A percentile compares a stretch with the other conserved stretches of the same genome.
These are phyloP conservation scores for Willisornis vidua DNA, from an alignment of 2,113 vertebrate species.

Conservation along the genomic window DNA sequence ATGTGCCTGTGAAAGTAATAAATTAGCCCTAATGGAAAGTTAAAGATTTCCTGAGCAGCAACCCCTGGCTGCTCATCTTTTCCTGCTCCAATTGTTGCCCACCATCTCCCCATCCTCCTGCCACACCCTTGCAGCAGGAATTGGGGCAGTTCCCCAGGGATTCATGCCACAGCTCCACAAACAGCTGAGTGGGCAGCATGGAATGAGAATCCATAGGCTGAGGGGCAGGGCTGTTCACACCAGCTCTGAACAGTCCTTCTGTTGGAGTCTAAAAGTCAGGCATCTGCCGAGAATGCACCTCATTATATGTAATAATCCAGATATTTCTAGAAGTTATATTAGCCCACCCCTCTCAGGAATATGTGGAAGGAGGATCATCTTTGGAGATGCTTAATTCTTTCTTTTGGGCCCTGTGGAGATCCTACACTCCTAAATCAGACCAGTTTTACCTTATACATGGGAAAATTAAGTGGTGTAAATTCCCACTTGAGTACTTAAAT, in stretches of 20 bases:
- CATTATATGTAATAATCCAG: rapidly evolving
- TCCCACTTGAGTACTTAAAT: neutral
- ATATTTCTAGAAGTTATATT: neutral
- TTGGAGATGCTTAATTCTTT: neutral
- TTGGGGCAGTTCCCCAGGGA: neutral
- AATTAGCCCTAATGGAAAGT: neutral
- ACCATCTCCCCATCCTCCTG: neutral
- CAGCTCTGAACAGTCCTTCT: neutral
- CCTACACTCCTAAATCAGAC: neutral
- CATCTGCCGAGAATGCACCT: neutral
- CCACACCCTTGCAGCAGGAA: neutral
- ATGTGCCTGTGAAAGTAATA: neutral
- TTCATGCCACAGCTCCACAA: neutral
- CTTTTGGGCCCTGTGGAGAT: neutral
- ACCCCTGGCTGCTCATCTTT: neutral
- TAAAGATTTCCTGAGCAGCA: neutral
- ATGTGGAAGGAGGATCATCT: neutral
- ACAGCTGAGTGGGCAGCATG: neutral
- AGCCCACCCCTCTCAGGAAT: neutral
- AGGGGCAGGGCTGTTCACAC: neutral
- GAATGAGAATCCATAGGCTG: neutral
- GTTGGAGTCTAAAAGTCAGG: neutral
- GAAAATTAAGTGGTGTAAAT: neutral
- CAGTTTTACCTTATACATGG: neutral
- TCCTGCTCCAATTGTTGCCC: neutral